Percentiles rank a stretch among this genome's conserved stretches.
phyloP scores from a whole-genome alignment of 2,797 vertebrate species.

The Otolemur crassicaudatus region DNA sequence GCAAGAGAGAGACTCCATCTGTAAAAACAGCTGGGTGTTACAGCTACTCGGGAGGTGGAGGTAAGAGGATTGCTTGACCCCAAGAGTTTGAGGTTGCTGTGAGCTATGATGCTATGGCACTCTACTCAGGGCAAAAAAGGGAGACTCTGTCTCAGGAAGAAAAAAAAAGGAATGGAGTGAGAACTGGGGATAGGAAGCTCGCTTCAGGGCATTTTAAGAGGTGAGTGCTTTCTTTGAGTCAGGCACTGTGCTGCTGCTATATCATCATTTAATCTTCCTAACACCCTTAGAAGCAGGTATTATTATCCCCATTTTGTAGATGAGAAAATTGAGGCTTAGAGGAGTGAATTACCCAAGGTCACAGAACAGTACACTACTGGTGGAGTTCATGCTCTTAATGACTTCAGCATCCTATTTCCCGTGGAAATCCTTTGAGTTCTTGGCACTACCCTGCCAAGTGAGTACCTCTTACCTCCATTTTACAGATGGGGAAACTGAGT shows the following conservation, averaged over 20 bases:
- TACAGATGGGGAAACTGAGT: slow-evolving; percentile 40
- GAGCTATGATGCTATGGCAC: no score
- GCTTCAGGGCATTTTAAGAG: background rate
- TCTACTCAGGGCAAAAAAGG: no score
- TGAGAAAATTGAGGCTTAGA: slow-evolving; percentile 41
- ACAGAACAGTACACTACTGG: background rate
- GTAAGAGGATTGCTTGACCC: no score
- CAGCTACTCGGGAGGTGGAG: no score
- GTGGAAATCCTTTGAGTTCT: background rate
- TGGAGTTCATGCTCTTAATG: background rate
- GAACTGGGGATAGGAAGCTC: background rate
- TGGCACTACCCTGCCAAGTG: background rate
- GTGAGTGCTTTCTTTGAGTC: background rate
- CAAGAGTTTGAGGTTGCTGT: no score
- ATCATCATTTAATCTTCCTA: background rate
- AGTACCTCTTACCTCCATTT: background rate
- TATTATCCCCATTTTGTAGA: background rate
- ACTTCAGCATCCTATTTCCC: background rate
- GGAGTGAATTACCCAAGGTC: background rate
- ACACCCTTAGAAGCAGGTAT: background rate
- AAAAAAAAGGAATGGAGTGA: background rate
- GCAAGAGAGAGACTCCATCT: no score
- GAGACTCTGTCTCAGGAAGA: no score
- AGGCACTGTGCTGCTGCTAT: background rate
- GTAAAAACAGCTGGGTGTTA: no score